Evolutionary conservation across 2,888 invertebrate species (phyloP).

Genomic region (Leptopterna dolabrata): DNA sequence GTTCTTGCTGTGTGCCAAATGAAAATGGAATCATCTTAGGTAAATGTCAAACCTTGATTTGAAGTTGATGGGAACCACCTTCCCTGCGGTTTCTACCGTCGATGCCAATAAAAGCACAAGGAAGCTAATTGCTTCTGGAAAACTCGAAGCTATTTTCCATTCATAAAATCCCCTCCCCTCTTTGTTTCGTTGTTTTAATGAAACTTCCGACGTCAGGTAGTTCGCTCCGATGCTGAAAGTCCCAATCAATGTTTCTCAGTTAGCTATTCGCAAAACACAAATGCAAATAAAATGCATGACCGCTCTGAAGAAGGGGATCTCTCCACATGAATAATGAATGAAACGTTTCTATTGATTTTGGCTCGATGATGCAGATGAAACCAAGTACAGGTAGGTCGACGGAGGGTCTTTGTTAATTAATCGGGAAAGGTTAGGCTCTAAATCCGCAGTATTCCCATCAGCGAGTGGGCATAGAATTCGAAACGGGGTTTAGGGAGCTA

Average conservation of each 20-base stretch:
- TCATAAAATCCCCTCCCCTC: not conserved
- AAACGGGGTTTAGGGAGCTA: too few relatives aligned
- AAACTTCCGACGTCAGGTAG: not conserved
- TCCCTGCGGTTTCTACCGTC: not conserved
- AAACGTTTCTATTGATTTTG: slow-evolving; percentile 10
- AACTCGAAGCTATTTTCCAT: not conserved
- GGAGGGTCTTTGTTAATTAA: not conserved
- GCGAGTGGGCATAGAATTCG: not conserved
- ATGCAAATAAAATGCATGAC: slow-evolving; percentile 7
- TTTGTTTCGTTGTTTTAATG: not conserved
- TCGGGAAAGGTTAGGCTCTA: not conserved
- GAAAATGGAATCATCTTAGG: too few relatives aligned
- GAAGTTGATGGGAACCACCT: too few relatives aligned
- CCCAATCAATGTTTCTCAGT: not conserved
- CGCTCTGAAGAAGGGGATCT: not conserved
- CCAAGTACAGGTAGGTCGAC: not conserved
- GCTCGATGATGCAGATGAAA: slow-evolving; percentile 11
- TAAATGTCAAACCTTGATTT: too few relatives aligned
- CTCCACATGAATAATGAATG: not conserved
- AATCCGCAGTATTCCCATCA: not conserved
- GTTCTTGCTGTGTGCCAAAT: too few relatives aligned
- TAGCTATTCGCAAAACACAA: not conserved
- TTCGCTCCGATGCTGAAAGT: not conserved
- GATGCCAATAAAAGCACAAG: not conserved
- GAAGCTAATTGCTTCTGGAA: not conserved